These are phyloP conservation scores for Seriola dumerili DNA, from an alignment of 2,113 vertebrate genomes.

Conservation along the genomic window DNA sequence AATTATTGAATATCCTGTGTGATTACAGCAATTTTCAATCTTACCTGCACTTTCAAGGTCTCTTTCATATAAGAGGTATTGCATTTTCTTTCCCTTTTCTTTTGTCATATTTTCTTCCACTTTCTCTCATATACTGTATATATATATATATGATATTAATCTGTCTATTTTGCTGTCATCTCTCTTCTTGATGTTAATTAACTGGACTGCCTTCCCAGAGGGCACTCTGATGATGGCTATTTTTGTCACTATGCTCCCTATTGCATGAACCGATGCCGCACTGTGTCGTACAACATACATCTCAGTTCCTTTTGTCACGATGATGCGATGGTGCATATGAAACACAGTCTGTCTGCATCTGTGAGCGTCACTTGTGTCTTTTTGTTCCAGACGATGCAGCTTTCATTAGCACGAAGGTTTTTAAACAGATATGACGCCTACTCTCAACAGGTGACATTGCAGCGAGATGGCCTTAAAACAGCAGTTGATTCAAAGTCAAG, in stretches of 20 bases:
- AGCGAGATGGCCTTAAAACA: conserved; percentile 5
- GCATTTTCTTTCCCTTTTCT: neutral
- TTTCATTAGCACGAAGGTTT: conserved; percentile 1
- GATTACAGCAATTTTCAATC: neutral
- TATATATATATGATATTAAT: neutral
- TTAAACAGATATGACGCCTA: neutral
- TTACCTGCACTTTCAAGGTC: neutral
- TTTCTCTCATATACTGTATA: neutral
- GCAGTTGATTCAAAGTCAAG: conserved; percentile 2
- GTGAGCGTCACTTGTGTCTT: neutral
- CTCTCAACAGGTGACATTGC: neutral
- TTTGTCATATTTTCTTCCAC: neutral
- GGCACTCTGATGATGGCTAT: conserved; percentile 49
- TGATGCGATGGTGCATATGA: conserved; percentile 28
- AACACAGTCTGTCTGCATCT: conserved; percentile 10
- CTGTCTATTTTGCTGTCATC: neutral
- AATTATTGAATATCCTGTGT: neutral
- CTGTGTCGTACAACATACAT: conserved; percentile 30
- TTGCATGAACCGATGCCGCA: conserved; percentile 46
- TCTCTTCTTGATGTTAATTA: conserved; percentile 62
- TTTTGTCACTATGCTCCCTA: conserved; percentile 55
- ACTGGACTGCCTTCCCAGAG: conserved; percentile 58
- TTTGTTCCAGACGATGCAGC: neutral
- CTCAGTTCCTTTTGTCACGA: conserved; percentile 37
- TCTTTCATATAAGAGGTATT: neutral